Conservation (phyloP, 2,888 invertebrate genomes). For the Lissonota sp. region DNA sequence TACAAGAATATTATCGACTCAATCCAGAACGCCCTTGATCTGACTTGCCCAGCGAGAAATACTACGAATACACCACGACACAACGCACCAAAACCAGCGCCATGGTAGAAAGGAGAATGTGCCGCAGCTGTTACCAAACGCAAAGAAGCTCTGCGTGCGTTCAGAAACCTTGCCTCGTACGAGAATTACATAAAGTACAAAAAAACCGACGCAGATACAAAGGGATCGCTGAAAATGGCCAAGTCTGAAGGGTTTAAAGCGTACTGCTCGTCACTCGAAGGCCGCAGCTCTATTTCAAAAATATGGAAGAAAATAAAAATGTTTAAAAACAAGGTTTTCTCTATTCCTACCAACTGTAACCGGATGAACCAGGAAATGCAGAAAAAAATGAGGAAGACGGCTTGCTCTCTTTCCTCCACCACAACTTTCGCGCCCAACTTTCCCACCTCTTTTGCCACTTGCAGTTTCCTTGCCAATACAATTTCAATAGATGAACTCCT, state of each 20-base stretch:
- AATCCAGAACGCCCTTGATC: neutral
- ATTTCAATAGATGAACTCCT: neutral
- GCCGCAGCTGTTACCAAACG: neutral
- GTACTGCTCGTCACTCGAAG: neutral
- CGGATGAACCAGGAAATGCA: neutral
- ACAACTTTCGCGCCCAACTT: too few relatives aligned
- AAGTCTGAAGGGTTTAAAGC: neutral
- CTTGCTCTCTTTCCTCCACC: neutral
- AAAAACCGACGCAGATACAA: neutral
- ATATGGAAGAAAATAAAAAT: neutral
- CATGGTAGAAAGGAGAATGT: neutral
- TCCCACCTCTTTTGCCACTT: neutral
- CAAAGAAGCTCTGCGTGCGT: neutral
- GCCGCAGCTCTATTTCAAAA: neutral
- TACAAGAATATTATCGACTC: neutral
- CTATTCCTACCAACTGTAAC: fast-evolving
- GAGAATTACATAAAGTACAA: neutral
- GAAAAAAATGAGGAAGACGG: neutral
- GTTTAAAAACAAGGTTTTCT: neutral
- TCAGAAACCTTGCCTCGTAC: neutral
- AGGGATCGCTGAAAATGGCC: neutral
- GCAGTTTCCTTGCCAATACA: neutral
- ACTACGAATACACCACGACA: neutral
- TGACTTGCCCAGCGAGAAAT: too few relatives aligned
- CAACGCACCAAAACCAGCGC: neutral